A percentile compares a stretch with the other conserved stretches of the same genome.
phyloP scores from a whole-genome alignment of 2,113 vertebrate species.

The Odocoileus virginianus region DNA sequence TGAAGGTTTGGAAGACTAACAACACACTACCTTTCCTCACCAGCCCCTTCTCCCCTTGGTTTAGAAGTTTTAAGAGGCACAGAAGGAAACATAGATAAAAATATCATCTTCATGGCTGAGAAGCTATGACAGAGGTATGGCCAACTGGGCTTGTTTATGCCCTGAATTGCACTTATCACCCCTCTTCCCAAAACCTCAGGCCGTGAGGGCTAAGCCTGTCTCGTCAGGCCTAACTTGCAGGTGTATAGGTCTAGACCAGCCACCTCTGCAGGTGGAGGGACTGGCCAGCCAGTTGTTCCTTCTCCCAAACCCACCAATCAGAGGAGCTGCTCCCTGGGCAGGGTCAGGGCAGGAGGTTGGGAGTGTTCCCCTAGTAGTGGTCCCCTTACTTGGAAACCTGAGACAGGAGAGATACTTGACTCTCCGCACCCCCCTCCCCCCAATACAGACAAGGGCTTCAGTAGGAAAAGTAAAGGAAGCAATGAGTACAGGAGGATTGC shows the following conservation, averaged over 20 bases:
- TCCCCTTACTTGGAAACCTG: background rate
- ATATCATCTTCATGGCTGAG: background rate
- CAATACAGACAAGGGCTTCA: background rate
- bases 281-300: background rate
- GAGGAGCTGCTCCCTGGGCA: background rate
- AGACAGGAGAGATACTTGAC: background rate
- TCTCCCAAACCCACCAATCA: background rate
- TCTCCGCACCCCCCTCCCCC: background rate
- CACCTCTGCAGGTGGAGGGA: background rate
- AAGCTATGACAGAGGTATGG: background rate
- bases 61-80: background rate
- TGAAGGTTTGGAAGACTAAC: background rate
- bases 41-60: background rate
- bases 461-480: background rate
- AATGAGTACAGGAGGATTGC: too few relatives aligned
- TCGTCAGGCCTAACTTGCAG: background rate
- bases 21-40: background rate
- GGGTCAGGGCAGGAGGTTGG: rapidly evolving
- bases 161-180: background rate
- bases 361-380: background rate
- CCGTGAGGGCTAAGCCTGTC: background rate
- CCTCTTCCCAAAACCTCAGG: background rate
- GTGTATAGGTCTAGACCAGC: background rate
- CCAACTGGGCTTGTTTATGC: background rate
- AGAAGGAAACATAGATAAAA: background rate